Evolutionary conservation across 1,140 invertebrate species (phyloP), one percentile per base, ranked within the genome.

Genomic region (Sycophila sp.): DNA sequence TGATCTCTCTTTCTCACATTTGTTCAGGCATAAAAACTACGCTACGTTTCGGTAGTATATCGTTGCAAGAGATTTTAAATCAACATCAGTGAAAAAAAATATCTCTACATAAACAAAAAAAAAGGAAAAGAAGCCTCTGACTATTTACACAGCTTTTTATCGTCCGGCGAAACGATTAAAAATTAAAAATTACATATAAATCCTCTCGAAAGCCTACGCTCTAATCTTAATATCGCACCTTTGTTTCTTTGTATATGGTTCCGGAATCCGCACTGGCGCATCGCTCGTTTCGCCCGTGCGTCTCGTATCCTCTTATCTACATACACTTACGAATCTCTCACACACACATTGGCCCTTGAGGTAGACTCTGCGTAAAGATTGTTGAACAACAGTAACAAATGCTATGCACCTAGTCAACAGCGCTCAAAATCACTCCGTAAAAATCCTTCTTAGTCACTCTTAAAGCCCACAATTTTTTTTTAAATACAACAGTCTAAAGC

Each of bases 281-380:
- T n/a, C 36, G 6, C 22, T 66, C 26, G 26, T 42, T 56, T 40
- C 34, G 30, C 19, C 30, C 19, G 40, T 32, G 13, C 51, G 32
- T 40, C 22, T n/a, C 17, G 45, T n/a, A 47, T n/a, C n/a, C n/a
- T n/a, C n/a, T n/a, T 40, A 40, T 40, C 5, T 40, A 11, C n/a
- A 42, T 42, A 17, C 2, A 49, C 11, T 5, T 42, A 42, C 19
- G 13, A 10, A 47, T 11, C 10, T 56, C 63, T 51, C 32, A 19
- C 32, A 11, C 15, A 38, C 53, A 26, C n/a, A 76, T 77, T 76
- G 73, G 75, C 55, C n/a, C n/a, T 78, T 83, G 82, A 83, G 81
- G 77, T 84, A 83, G 81, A 79, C 74, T 71, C 66, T 28, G 42
- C 26, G 74, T 73, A 69, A 75, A 75, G 74, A 81, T 74, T 79